Evolutionary conservation across 2,113 vertebrate genomes (phyloP).

Genomic region (Tachycineta bicolor): DNA sequence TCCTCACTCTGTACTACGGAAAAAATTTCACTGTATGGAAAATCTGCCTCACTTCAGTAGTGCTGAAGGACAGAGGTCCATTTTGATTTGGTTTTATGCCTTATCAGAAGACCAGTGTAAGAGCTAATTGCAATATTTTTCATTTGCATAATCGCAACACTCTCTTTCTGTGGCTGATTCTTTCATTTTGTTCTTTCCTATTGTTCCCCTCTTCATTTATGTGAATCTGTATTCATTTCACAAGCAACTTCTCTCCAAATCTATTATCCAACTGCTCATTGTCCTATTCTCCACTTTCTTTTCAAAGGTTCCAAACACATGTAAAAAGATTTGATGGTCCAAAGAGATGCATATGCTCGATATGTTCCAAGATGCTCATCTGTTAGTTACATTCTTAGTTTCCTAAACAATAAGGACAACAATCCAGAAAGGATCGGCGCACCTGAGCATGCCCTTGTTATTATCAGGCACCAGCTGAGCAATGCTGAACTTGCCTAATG

Average conservation of each 20-base stretch:
- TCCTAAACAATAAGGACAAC: neutral
- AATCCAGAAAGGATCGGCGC: neutral
- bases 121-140: neutral
- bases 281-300: neutral
- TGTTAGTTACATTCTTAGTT: neutral
- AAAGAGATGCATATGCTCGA: neutral
- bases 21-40: neutral
- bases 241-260: neutral
- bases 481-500: neutral
- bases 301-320: neutral
- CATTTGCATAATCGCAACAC: neutral
- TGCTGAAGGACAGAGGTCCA: neutral
- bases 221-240: constrained; percentile 21
- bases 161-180: neutral
- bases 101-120: neutral
- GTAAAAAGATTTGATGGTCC: neutral
- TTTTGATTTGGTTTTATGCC: neutral
- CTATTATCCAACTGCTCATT: constrained; percentile 6
- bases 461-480: neutral
- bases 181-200: neutral
- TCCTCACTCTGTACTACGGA: neutral
- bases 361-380: neutral
- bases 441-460: neutral
- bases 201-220: neutral
- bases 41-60: neutral